Percentiles rank a stretch among this genome's conserved stretches.
Evolutionary conservation across 2,113 vertebrate species (phyloP).

Genomic region (Phaethon lepturus): DNA sequence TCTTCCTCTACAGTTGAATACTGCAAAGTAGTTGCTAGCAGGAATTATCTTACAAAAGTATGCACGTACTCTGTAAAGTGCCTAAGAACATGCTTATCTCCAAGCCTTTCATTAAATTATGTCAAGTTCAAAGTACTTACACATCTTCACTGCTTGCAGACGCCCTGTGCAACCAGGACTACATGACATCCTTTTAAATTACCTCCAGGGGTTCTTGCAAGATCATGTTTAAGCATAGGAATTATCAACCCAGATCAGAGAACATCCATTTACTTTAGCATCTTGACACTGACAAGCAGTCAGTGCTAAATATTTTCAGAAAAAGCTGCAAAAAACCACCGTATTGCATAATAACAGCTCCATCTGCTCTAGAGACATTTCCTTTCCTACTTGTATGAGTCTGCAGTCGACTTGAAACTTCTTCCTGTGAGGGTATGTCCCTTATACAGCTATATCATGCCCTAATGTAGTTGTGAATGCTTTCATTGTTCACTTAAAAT

Average conservation of each 20-base stretch:
- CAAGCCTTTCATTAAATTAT: constrained; percentile 21
- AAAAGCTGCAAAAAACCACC: neutral
- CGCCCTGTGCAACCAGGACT: neutral
- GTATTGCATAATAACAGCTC: neutral
- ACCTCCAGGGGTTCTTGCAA: neutral
- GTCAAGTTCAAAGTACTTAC: constrained; percentile 39
- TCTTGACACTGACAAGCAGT: constrained; percentile 1
- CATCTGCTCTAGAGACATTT: neutral
- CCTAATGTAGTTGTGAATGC: neutral
- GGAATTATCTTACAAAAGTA: neutral
- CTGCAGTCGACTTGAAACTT: neutral
- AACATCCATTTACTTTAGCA: constrained; percentile 14
- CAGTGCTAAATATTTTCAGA: neutral
- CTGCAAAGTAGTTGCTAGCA: neutral
- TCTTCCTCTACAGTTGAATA: neutral
- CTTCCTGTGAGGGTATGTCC: neutral
- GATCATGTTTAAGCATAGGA: neutral
- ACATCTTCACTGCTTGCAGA: neutral
- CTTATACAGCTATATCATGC: neutral
- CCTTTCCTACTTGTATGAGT: neutral
- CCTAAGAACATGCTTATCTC: neutral
- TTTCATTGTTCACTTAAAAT: neutral
- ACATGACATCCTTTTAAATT: constrained; percentile 14
- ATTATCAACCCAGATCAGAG: constrained; percentile 23
- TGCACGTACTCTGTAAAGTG: neutral